A percentile compares a stretch with the other conserved stretches of the same genome.
Evolutionary conservation across 2,113 vertebrate species (phyloP).

Genomic region (Scophthalmus maximus): DNA sequence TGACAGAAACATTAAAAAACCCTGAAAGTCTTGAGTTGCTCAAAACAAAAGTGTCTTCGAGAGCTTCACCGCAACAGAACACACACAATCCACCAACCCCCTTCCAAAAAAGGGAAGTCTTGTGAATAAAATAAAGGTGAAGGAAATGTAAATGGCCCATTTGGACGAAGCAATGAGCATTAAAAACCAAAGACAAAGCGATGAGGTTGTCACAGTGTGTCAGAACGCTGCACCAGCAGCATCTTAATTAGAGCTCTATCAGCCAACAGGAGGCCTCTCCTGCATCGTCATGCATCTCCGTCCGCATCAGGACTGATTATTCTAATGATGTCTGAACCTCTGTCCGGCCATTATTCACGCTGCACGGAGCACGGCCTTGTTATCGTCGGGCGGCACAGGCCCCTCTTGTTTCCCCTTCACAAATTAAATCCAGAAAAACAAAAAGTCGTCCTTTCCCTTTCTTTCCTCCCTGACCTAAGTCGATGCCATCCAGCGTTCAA

Average conservation of each 20-base stretch:
- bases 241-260: conserved; percentile 52
- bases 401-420: conserved; percentile 61
- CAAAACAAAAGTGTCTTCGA: not conserved
- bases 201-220: conserved; percentile 21
- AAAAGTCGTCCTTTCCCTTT: not conserved
- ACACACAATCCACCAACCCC: not conserved
- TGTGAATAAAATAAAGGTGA: conserved; percentile 30
- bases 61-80: not conserved
- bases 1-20: not conserved
- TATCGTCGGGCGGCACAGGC: conserved; percentile 44
- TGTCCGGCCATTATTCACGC: conserved; percentile 67
- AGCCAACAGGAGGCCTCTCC: conserved; percentile 33
- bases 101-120: not conserved
- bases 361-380: conserved; percentile 60
- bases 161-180: conserved; percentile 22
- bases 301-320: conserved; percentile 67
- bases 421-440: conserved; percentile 50
- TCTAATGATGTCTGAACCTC: conserved; percentile 72
- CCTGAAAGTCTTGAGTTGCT: not conserved
- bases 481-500: conserved; percentile 28
- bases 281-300: conserved; percentile 47
- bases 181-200: conserved; percentile 12
- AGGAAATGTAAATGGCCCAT: conserved; percentile 20
- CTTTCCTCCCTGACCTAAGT: conserved; percentile 24
- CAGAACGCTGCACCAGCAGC: conserved; percentile 38